phyloP scores from a whole-genome alignment of 2,797 vertebrate species.

The Coilia nasus region DNA sequence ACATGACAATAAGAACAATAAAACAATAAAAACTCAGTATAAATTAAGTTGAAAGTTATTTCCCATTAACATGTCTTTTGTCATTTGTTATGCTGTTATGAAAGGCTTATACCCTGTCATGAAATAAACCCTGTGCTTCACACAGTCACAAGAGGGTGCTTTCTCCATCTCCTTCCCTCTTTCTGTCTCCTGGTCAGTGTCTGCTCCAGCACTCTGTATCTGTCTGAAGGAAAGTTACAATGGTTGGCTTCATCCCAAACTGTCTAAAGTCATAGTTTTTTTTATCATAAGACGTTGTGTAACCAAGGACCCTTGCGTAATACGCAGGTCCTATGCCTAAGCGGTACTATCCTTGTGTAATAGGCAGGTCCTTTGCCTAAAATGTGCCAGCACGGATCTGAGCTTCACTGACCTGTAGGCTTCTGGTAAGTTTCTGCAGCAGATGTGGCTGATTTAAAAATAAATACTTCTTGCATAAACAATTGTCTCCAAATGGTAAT shows the following conservation, averaged over 20 bases:
- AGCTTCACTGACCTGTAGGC: too few relatives aligned
- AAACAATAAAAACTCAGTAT: neutral
- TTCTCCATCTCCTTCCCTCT: neutral
- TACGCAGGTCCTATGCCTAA: too few relatives aligned
- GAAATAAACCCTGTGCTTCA: neutral
- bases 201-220: neutral
- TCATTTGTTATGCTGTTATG: neutral
- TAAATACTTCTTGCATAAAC: too few relatives aligned
- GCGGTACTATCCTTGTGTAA: too few relatives aligned
- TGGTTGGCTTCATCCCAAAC: too few relatives aligned
- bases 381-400: too few relatives aligned
- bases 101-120: neutral
- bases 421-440: neutral
- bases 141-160: neutral
- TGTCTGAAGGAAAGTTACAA: too few relatives aligned
- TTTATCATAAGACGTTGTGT: too few relatives aligned
- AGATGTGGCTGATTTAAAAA: neutral
- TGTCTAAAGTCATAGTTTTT: too few relatives aligned
- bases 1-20: neutral
- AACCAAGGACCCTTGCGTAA: too few relatives aligned
- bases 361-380: too few relatives aligned
- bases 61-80: neutral
- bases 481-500: neutral
- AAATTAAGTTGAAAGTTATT: too few relatives aligned
- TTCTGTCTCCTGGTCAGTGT: neutral